phyloP scores from a whole-genome alignment of 2,888 invertebrate genomes.

The Trypoxylon attenuatum region DNA sequence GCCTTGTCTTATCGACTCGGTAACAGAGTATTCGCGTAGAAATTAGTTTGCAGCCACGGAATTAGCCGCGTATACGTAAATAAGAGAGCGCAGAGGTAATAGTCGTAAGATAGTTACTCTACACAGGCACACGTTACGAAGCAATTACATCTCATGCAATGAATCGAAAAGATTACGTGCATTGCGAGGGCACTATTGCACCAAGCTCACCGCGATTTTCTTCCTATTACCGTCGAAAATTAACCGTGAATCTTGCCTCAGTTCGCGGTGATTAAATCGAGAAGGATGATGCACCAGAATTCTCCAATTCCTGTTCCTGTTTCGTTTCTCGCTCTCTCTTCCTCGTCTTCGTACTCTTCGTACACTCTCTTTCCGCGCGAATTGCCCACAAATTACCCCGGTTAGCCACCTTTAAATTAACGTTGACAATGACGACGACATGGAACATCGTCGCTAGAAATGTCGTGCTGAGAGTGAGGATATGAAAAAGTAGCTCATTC shows the following conservation, averaged over 20 bases:
- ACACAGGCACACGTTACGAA: not conserved
- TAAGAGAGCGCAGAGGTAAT: not conserved
- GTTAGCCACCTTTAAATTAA: no score
- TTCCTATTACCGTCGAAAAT: not conserved
- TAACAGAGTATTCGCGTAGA: not conserved
- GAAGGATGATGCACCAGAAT: not conserved
- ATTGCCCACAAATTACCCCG: no score
- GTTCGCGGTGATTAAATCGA: not conserved
- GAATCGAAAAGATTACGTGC: not conserved
- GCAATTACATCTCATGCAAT: not conserved
- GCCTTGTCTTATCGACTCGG: no score
- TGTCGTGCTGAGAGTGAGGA: no score
- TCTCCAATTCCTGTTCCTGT: not conserved
- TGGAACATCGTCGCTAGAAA: no score
- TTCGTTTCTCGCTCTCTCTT: not conserved
- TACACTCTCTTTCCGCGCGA: no score
- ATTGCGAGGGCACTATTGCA: not conserved
- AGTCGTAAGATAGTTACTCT: not conserved
- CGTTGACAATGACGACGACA: no score
- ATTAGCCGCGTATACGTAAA: not conserved
- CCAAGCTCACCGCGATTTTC: not conserved
- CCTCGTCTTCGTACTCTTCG: no score
- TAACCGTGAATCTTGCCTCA: not conserved
- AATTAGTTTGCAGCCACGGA: not conserved
- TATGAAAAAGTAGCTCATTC: no score